These are phyloP conservation scores for Sebastes elongatus DNA, from an alignment of 2,797 vertebrate species.

Conservation along the genomic window DNA sequence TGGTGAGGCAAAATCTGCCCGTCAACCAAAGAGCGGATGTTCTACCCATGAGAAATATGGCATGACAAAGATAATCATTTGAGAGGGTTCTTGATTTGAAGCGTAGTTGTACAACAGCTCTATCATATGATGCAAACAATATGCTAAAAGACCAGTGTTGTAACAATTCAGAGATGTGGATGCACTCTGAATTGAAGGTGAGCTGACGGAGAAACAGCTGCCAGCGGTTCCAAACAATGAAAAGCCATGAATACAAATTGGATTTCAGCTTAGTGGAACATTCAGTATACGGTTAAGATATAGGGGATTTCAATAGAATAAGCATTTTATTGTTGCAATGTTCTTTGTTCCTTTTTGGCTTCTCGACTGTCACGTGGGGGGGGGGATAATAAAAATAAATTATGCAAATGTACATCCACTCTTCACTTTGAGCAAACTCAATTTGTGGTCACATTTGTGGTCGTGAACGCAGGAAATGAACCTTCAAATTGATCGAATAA, in stretches of 20 bases:
- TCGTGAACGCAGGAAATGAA: conserved; percentile 13
- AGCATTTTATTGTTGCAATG: conserved; percentile 38
- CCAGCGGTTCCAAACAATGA: conserved; percentile 48
- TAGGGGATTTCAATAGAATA: conserved; percentile 38
- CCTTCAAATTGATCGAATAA: conserved; percentile 43
- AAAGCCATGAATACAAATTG: conserved; percentile 71
- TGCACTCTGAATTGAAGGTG: conserved; percentile 46
- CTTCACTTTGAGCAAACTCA: conserved; percentile 22
- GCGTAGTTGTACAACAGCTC: background rate
- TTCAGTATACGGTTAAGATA: conserved; percentile 33
- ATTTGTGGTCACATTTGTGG: conserved; percentile 13
- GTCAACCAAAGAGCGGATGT: background rate
- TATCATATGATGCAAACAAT: background rate
- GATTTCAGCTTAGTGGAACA: conserved; percentile 55
- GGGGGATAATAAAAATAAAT: conserved; percentile 32
- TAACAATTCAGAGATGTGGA: background rate
- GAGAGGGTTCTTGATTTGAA: background rate
- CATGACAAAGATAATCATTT: background rate
- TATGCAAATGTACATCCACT: conserved; percentile 31
- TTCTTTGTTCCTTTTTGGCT: conserved; percentile 11
- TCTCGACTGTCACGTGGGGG: conserved; percentile 8
- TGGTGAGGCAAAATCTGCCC: conserved; percentile 13
- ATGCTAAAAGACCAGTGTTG: background rate
- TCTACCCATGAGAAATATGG: background rate
- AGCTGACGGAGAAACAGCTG: conserved; percentile 50